These are phyloP conservation scores for Gobius niger DNA, from an alignment of 2,113 vertebrate genomes.

Conservation along the genomic window DNA sequence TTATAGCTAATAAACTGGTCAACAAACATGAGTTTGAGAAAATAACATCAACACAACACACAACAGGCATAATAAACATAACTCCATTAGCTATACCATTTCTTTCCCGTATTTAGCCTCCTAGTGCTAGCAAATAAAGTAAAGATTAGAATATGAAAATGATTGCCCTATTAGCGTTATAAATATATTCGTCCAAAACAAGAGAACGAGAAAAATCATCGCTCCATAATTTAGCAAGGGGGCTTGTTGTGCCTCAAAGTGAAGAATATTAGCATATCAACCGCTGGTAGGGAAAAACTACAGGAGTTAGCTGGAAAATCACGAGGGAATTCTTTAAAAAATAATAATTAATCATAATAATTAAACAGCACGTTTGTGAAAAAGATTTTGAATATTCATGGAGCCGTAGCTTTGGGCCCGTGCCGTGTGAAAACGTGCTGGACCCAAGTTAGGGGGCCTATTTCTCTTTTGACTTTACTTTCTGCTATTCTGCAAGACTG, in stretches of 20 bases:
- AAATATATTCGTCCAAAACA: neutral
- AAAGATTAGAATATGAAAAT: neutral
- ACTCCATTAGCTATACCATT: too few relatives aligned
- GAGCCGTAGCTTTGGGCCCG: neutral
- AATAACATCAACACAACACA: too few relatives aligned
- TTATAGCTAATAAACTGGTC: too few relatives aligned
- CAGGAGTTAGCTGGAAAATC: neutral
- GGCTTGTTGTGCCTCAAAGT: slow-evolving; percentile 3
- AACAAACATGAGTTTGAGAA: too few relatives aligned
- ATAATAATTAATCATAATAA: neutral
- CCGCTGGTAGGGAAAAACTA: neutral
- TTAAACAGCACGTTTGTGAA: neutral
- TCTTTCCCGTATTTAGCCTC: neutral
- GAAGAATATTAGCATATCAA: neutral
- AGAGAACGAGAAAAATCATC: neutral
- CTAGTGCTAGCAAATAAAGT: neutral
- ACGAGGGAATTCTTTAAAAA: neutral
- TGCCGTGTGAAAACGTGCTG: neutral
- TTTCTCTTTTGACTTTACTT: neutral
- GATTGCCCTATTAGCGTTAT: neutral
- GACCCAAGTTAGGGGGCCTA: neutral
- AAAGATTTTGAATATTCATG: neutral
- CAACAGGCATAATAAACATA: too few relatives aligned
- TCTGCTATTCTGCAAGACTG: neutral
- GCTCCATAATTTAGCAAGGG: neutral